A percentile compares a stretch with the other conserved stretches of the same genome.
Conservation (phyloP, 1,140 invertebrate genomes). For the Magallana angulata region DNA sequence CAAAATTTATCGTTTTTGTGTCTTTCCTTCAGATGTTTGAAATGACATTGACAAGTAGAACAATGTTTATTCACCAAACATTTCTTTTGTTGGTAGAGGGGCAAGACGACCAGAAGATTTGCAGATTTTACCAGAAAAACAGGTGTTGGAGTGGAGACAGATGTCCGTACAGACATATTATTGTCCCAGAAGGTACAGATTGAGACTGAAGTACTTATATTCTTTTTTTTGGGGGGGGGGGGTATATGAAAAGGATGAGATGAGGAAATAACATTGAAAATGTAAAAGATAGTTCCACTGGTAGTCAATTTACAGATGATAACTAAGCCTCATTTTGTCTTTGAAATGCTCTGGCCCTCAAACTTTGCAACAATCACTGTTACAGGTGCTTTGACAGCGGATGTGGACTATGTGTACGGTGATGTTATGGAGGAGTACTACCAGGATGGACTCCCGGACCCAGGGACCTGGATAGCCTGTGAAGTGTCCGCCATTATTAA, state of each 20-base stretch:
- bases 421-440: constrained; percentile 57
- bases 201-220: no score
- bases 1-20: no score
- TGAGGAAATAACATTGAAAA: no score
- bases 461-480: constrained; percentile 66
- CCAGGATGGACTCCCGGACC: constrained; percentile 60
- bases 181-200: constrained; percentile 54
- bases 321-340: no score
- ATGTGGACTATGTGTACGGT: constrained; percentile 59
- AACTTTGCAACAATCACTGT: neutral
- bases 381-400: constrained; percentile 63
- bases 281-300: no score
- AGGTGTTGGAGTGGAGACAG: constrained; percentile 66
- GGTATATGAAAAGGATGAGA: no score
- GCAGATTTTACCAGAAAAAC: constrained; percentile 63
- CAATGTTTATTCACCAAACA: neutral
- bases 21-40: no score
- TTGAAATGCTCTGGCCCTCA: no score
- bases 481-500: constrained; percentile 66
- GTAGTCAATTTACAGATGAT: no score
- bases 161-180: constrained; percentile 68
- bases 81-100: constrained; percentile 56
- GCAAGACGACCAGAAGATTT: constrained; percentile 63
- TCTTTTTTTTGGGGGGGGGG: no score
- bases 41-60: no score